Evolutionary conservation across 2,797 vertebrate species (phyloP), one percentile per base, ranked within the genome.

Genomic region (Natrix natrix): DNA sequence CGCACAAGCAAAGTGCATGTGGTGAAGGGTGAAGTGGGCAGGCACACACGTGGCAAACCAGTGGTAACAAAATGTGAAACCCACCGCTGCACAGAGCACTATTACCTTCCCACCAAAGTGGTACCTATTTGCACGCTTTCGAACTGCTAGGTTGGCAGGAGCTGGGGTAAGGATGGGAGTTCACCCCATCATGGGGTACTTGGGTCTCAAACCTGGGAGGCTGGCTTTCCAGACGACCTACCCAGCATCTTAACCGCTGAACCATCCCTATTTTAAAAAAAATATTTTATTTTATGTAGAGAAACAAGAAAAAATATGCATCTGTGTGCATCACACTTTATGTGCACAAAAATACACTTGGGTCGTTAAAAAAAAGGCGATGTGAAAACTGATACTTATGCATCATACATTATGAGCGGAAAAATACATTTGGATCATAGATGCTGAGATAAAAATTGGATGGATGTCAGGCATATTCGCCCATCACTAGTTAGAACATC

Each of bases 401-500:
- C 14, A 74, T 37, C 32, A 20, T 37, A 74, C 32, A 37, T 74
- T 37, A 74, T 37, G 32, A 37, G 69, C 32, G 37, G 16, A 74
- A 74, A 74, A 74, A 37, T 74, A 37, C 32, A 74, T 8, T 74
- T 74, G 69, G 32, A 43, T 78, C 74, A 78, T 43, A 37, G 74
- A 43, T 4, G 43, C 74, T 78, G 37, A 78, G 17, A 8, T 78
- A 20, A 78, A 78, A 78, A 78, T 37, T 43, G 37, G 17, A 78
- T 78, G 74, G 74, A 22, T 78, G 37, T 43, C 74, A 43, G 74
- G 37, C 32, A 78, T 22, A 78, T 78, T 78, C 17, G 8, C 16
- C 69, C 32, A 78, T 78, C 74, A 43, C 74, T 78, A 95, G 63
- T 56, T 12, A 13, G 59, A 59, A 43, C 90, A 86, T 92, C 61